A percentile compares a stretch with the other conserved stretches of the same genome.
Conservation (phyloP, 2,888 invertebrate genomes). For the Conchocele bisecta region DNA sequence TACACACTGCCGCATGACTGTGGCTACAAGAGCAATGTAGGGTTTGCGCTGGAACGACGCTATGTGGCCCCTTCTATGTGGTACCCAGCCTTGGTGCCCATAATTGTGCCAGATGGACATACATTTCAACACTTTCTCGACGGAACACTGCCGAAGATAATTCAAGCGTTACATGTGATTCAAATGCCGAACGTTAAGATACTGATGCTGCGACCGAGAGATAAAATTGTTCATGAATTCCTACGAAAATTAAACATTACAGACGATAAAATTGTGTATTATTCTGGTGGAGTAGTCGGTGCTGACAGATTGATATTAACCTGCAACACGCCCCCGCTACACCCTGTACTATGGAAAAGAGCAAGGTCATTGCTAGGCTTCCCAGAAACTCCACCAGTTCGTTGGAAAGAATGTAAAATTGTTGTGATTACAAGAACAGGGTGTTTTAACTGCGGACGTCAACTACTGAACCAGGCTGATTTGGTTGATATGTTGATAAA, state of each 20-base stretch:
- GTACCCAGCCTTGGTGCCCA: not conserved
- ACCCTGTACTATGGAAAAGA: constrained; percentile 23
- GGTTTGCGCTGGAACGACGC: not conserved
- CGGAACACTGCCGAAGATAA: constrained; percentile 30
- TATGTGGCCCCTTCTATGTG: not conserved
- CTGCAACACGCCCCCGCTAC: constrained; percentile 30
- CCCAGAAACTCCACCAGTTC: not conserved
- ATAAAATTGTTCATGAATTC: constrained; percentile 20
- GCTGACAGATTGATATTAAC: constrained; percentile 19
- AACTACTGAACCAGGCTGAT: not conserved
- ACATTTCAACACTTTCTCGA: constrained; percentile 41
- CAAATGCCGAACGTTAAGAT: not conserved
- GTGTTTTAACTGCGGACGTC: constrained; percentile 19
- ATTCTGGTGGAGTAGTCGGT: not conserved
- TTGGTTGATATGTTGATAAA: not conserved
- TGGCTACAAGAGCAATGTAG: constrained; percentile 14
- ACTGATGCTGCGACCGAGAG: constrained; percentile 8
- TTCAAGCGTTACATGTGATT: constrained; percentile 16
- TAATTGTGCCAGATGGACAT: constrained; percentile 21
- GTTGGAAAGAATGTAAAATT: not conserved
- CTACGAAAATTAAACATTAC: constrained; percentile 22
- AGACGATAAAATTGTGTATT: not conserved
- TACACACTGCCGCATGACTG: constrained; percentile 10
- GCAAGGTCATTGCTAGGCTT: constrained; percentile 14
- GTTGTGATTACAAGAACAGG: constrained; percentile 11